Conservation (phyloP, 2,888 invertebrate species). For the Piscicola geometra region DNA sequence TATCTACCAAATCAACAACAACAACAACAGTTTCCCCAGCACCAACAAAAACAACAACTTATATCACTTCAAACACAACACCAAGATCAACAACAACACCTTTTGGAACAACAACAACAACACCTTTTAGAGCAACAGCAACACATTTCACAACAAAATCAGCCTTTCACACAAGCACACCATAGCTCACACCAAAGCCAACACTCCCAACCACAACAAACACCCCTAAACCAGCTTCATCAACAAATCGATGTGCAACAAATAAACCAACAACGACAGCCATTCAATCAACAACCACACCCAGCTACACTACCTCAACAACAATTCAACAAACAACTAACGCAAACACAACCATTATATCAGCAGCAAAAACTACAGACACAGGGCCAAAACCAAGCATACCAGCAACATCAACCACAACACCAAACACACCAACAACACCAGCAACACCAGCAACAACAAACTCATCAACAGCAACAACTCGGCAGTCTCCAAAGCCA, state of each 20-base stretch:
- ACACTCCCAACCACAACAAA: not conserved
- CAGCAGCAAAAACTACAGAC: not conserved
- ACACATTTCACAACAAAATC: not conserved
- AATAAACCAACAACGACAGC: not conserved
- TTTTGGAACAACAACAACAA: not conserved
- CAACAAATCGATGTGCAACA: not conserved
- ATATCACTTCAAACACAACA: too few relatives aligned
- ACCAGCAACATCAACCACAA: conserved; percentile 1
- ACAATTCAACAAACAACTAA: not conserved
- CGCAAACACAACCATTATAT: not conserved
- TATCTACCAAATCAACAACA: too few relatives aligned
- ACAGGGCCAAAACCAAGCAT: not conserved
- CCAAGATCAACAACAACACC: too few relatives aligned
- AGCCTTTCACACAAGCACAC: too few relatives aligned
- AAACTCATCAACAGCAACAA: not conserved
- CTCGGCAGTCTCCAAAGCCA: too few relatives aligned
- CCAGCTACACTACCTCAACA: not conserved
- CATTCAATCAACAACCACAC: not conserved
- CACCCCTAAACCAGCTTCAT: not conserved
- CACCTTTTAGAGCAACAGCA: not conserved
- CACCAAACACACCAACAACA: conserved; percentile 15
- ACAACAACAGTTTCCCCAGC: too few relatives aligned
- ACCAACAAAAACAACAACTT: too few relatives aligned
- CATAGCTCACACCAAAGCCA: not conserved
- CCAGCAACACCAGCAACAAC: not conserved